Evolutionary conservation across 2,797 vertebrate species (phyloP), one percentile per base, ranked within the genome.

Genomic region (Leptoclinus maculatus): DNA sequence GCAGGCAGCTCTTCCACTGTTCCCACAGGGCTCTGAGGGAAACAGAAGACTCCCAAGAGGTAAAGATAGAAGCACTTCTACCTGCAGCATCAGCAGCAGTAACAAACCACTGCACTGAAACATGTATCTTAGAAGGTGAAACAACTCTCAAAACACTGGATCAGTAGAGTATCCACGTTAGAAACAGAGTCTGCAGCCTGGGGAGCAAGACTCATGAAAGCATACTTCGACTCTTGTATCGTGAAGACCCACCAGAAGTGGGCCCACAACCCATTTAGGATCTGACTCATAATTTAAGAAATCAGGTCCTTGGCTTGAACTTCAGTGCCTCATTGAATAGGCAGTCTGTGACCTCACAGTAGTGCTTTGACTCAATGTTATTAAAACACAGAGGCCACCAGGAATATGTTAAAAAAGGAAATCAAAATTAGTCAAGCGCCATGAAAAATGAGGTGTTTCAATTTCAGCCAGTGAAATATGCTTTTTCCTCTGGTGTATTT

Each of bases 391-490:
- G 41, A 82, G 45, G 51, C 71, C 69, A 85, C 67, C 68, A 76
- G 78, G 83, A 89, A 84, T 79, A 83, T 70, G 47, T 81, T 83
- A 66, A 86, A 85, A 84, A 84, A 85, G 82, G 73, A 90, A 88
- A 84, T 84, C 68, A 66, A 80, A 91, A 89, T 87, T 84, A 89
- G 86, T 78, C 73, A 71, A 73, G 70, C 84, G 84, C 77, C 68
- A 81, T 87, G 83, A 93, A 90, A 87, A 89, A 91, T 77, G 54
- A 74, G 74, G 78, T 84, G 82, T 89, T 88, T 91, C 47, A 83
- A 73, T 87, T 80, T 80, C 71, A 83, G 65, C 67, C 47, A 66
- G 71, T 83, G 76, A 86, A 86, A 88, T 84, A 34, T 70, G 75
- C 76, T 88, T 91, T 86, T 76, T n/a, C n/a, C 82, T 85, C 80